Base-by-base conservation (phyloP, 1,140 invertebrate genomes). In the Procambarus clarkii region DNA sequence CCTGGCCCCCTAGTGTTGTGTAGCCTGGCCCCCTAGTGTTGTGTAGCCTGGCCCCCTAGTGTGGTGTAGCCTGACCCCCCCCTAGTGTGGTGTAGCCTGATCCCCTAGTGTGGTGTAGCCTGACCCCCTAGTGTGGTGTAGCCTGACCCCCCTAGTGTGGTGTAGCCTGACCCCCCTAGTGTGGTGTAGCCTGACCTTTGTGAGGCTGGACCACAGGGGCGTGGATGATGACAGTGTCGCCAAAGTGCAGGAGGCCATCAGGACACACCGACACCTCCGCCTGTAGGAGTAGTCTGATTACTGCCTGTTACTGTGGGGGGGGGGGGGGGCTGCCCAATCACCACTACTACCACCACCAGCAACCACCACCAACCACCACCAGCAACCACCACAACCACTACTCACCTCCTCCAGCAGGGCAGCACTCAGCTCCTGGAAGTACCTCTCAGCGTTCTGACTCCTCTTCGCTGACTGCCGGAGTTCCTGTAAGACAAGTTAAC, bases 341-440 rank as follows among this genome's bases (percentile, higher is more conserved):
- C 76, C 76, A 45, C 24, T 77, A 77, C 11, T 77, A 44, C 2
- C 76, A 64, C 18, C 45, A 44, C n/a, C 76, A 78, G 7, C 13
- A 24, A 1, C 13, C 0, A 0, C n/a, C 34, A 0, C 45, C n/a
- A n/a, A n/a, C 24, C 34, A 45, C 0, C 21, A 5, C 2, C 11
- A 48, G 24, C 48, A 50, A 0, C 45, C 45, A 5, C 54, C 18
- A 58, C 34, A 21, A 15, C 15, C 21, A 0, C 46, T 5, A 15
- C 80, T 90, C 64, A 90, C 88, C 88, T 90, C 88, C 71, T 90
- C 88, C 71, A 90, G 48, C 5, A 90, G 64, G 34, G 88, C 80
- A 15, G 88, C 88, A 78, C 69, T 71, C 8, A 90, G 54, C 34
- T 83, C 88, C n/a, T 83, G 48, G 50, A 84, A 90, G 69, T 76